Evolutionary conservation across 1,140 invertebrate species (phyloP), one percentile per base, ranked within the genome.

Genomic region (Drosophila subpulchrella): DNA sequence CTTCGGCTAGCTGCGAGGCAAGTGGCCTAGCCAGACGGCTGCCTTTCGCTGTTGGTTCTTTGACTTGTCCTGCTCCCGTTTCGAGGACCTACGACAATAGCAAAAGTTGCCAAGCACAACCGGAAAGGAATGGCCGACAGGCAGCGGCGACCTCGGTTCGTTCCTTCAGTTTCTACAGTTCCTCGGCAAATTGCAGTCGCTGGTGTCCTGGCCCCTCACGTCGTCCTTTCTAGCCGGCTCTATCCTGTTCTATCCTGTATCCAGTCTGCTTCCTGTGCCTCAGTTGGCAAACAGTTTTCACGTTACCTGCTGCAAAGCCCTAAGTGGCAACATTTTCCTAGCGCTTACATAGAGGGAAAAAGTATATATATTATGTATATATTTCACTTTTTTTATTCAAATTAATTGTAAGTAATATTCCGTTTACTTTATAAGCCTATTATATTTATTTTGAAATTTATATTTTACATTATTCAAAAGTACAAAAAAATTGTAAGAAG

Each of bases 71-170:
- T 63, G 66, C 67, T 58, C 61, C 68, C 73, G 75, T 59, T 75
- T 61, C 63, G 66, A 86, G 83, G 82, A 86, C 83, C 83, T 86
- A 86, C 75, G 82, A 86, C 83, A 86, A 86, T 86, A 86, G 82
- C 58, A 34, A 85, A 81, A 81, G 74, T 85, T 85, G 30, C 63
- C 77, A 50, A 57, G 70, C 77, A 75, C 71, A 60, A 81, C 61
- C 71, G 77, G 63, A 80, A 75, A 70, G 70, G 65, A 78, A 83
- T 78, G 75, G 76, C 80, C 65, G 75, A 71, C 70, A 66, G 66
- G 75, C 75, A 66, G 57, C 59, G 59, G 38, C 72, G 56, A 75
- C 62, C 74, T 58, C 53, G 38, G 48, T 50, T 27, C 24, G 57
- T 54, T 56, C 41, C 12, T 55, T 51, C 41, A 54, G 12, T 44